phyloP scores from a whole-genome alignment of 30 jellyfish, hydroid and myxozoan species.

The Aurelia sp. region DNA sequence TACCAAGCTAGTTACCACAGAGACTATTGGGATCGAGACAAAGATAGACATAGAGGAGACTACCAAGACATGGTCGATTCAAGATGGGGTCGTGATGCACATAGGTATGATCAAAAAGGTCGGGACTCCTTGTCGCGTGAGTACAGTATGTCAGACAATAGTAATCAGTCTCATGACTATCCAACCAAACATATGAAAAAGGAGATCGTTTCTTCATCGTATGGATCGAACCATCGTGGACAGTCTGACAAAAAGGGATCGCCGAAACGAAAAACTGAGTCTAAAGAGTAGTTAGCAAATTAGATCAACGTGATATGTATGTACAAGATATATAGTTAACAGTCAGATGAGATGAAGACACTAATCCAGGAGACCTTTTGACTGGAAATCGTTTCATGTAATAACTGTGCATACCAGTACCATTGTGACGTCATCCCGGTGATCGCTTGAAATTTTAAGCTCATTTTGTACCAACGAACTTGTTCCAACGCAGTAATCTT shows the following conservation, averaged over 20 bases:
- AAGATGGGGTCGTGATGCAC: constrained; percentile 49
- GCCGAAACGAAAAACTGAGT: constrained; percentile 18
- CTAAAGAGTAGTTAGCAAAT: too few species aligned
- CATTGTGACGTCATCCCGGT: too few species aligned
- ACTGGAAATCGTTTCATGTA: too few species aligned
- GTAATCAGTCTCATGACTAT: constrained; percentile 16
- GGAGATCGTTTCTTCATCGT: not conserved
- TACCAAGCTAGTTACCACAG: constrained; percentile 39
- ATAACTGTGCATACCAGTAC: too few species aligned
- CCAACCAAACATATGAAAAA: constrained; percentile 35
- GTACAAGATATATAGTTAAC: too few species aligned
- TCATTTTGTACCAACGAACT: too few species aligned
- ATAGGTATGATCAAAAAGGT: constrained; percentile 31
- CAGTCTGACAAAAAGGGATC: constrained; percentile 46
- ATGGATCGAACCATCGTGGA: constrained; percentile 40
- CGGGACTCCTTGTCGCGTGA: constrained; percentile 14
- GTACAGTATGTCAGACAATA: not conserved
- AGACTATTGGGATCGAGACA: constrained; percentile 62
- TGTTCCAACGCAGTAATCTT: too few species aligned
- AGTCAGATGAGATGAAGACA: too few species aligned
- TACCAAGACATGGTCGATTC: constrained; percentile 29
- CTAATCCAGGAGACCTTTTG: too few species aligned
- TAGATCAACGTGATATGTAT: not conserved
- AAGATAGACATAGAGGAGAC: constrained; percentile 48
- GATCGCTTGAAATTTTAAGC: too few species aligned